Conservation (phyloP, 2,797 vertebrate genomes). For the Cynopterus sphinx region DNA sequence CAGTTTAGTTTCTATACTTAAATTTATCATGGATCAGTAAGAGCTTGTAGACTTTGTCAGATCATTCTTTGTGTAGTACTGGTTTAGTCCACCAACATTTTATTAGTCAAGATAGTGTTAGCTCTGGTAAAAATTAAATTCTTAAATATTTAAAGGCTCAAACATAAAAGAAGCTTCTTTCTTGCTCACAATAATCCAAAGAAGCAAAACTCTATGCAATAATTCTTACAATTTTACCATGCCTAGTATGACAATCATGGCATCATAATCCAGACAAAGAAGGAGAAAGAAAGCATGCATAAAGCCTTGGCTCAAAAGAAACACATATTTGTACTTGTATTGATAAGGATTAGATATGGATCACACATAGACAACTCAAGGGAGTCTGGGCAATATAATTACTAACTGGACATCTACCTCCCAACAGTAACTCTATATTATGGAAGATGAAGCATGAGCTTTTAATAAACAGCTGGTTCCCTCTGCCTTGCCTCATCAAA, state of each 20-base stretch:
- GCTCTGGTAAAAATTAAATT: neutral
- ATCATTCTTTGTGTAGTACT: neutral
- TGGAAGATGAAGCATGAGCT: neutral
- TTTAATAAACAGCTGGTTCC: neutral
- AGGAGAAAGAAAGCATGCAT: neutral
- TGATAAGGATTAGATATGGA: neutral
- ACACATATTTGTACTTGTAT: neutral
- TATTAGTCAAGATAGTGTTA: neutral
- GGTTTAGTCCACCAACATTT: neutral
- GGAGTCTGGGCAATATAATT: neutral
- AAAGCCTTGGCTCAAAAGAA: neutral
- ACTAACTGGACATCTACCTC: neutral
- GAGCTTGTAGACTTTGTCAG: neutral
- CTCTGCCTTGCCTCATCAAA: neutral
- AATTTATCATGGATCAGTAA: neutral
- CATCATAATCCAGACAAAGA: neutral
- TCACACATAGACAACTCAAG: neutral
- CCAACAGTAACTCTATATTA: neutral
- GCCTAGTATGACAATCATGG: accelerated
- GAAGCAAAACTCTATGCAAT: neutral
- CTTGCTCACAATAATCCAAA: neutral
- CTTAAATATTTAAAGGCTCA: neutral
- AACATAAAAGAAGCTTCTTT: neutral
- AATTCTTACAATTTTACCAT: neutral
- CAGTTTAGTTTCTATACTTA: neutral